These are phyloP conservation scores for Carlito syrichta DNA, from an alignment of 2,113 vertebrate species.

Conservation along the genomic window DNA sequence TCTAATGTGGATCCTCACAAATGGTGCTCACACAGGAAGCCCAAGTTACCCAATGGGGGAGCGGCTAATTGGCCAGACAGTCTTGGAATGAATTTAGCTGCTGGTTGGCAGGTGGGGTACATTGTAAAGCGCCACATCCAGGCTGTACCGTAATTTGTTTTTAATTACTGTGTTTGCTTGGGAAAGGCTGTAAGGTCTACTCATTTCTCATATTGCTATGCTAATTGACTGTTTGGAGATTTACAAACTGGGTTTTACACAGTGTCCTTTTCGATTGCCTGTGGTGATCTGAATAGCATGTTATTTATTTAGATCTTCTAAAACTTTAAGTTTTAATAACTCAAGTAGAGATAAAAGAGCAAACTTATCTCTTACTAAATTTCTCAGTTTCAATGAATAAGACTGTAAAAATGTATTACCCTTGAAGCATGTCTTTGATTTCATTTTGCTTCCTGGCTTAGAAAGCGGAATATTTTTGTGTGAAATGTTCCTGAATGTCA, in stretches of 20 bases:
- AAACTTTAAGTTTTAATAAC: slow-evolving; percentile 48
- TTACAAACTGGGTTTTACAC: slow-evolving; percentile 58
- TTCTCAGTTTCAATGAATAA: background rate
- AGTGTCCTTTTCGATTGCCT: slow-evolving; percentile 22
- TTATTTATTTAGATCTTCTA: slow-evolving; percentile 46
- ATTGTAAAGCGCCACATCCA: slow-evolving; percentile 37
- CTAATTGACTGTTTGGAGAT: slow-evolving; percentile 66
- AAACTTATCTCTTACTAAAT: slow-evolving; percentile 19
- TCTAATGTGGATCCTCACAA: slow-evolving; percentile 24
- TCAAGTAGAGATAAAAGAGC: slow-evolving; percentile 30
- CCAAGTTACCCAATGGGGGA: background rate
- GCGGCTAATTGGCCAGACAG: slow-evolving; percentile 56
- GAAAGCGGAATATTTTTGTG: slow-evolving; percentile 25
- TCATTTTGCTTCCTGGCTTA: slow-evolving; percentile 39
- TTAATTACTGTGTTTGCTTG: slow-evolving; percentile 70
- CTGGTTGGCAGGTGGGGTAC: slow-evolving; percentile 57
- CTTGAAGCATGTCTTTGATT: slow-evolving; percentile 32
- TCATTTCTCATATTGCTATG: slow-evolving; percentile 61
- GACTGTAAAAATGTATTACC: background rate
- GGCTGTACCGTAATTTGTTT: slow-evolving; percentile 65
- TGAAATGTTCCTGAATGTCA: background rate
- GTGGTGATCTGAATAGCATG: slow-evolving; percentile 25
- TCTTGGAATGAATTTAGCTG: slow-evolving; percentile 55
- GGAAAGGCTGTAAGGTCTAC: slow-evolving; percentile 60
- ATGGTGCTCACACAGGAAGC: background rate